A percentile compares a stretch with the other conserved stretches of the same genome.
These are phyloP conservation scores for Drosophila dunni DNA, from an alignment of 1,140 invertebrate genomes.

Conservation along the genomic window DNA sequence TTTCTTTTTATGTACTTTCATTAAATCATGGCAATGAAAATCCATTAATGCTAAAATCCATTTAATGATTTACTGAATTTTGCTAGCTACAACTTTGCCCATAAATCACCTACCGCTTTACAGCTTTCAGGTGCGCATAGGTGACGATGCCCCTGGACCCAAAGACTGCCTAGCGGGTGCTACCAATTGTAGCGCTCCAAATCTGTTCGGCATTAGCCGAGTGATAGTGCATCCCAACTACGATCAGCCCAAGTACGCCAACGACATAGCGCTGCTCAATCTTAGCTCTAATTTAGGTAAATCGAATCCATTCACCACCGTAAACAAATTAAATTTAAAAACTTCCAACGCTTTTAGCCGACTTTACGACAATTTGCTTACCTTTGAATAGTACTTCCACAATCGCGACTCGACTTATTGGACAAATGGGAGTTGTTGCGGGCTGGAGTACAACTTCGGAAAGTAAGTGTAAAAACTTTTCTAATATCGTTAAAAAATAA, in stretches of 20 bases:
- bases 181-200: constrained; percentile 86
- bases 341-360: constrained; percentile 31
- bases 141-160: constrained; percentile 85
- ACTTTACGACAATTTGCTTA: constrained; percentile 86
- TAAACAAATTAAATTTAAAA: neutral
- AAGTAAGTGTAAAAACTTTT: constrained; percentile 48
- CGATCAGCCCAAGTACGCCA: constrained; percentile 86
- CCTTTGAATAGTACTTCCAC: constrained; percentile 74
- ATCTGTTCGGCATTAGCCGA: constrained; percentile 85
- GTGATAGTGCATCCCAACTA: constrained; percentile 86
- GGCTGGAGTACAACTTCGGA: constrained; percentile 85
- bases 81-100: too few relatives aligned
- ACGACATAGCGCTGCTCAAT: constrained; percentile 89
- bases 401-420: constrained; percentile 64
- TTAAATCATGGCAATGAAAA: too few relatives aligned
- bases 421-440: constrained; percentile 85
- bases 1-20: too few relatives aligned
- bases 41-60: too few relatives aligned
- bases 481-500: neutral
- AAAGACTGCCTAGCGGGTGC: constrained; percentile 86
- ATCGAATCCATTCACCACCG: neutral
- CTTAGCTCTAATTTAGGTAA: constrained; percentile 68
- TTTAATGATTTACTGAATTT: too few relatives aligned
- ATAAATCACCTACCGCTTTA: constrained; percentile 15
- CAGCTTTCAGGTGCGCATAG: constrained; percentile 86